Percentiles rank a stretch among this genome's conserved stretches.
These are phyloP conservation scores for Rhynchophorus ferrugineus DNA, from an alignment of 1,140 invertebrate genomes.

Conservation along the genomic window DNA sequence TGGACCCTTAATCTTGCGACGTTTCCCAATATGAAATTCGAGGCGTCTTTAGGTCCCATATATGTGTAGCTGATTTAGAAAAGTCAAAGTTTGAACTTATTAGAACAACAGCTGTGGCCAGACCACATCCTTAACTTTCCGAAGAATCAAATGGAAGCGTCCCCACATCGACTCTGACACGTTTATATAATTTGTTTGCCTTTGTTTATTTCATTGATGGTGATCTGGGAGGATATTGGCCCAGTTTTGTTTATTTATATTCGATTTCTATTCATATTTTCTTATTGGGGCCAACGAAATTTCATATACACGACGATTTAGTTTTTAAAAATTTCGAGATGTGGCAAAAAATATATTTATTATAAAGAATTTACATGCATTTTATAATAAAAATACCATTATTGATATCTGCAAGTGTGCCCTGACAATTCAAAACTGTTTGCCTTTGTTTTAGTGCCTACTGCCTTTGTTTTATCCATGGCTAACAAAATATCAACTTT, in stretches of 20 bases:
- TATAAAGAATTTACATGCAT: too few relatives aligned
- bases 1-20: slow-evolving; percentile 6
- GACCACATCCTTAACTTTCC: slow-evolving; percentile 17
- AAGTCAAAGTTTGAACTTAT: slow-evolving; percentile 25
- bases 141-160: slow-evolving; percentile 8
- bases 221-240: not conserved
- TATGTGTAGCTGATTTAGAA: slow-evolving; percentile 25
- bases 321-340: too few relatives aligned
- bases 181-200: slow-evolving; percentile 17
- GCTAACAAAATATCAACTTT: too few relatives aligned
- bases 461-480: too few relatives aligned
- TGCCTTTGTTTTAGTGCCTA: too few relatives aligned
- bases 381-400: too few relatives aligned
- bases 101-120: slow-evolving; percentile 19
- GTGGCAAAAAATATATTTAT: too few relatives aligned
- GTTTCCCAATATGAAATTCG: slow-evolving; percentile 21
- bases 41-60: slow-evolving; percentile 14
- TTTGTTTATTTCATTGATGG: slow-evolving; percentile 14
- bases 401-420: too few relatives aligned
- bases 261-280: slow-evolving; percentile 8
- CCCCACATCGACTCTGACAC: slow-evolving; percentile 14
- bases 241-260: slow-evolving; percentile 3
- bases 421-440: too few relatives aligned
- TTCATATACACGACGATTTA: not conserved
- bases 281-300: not conserved